Base-by-base conservation (phyloP, 1,140 invertebrate genomes). In the Drosophila serrata region DNA sequence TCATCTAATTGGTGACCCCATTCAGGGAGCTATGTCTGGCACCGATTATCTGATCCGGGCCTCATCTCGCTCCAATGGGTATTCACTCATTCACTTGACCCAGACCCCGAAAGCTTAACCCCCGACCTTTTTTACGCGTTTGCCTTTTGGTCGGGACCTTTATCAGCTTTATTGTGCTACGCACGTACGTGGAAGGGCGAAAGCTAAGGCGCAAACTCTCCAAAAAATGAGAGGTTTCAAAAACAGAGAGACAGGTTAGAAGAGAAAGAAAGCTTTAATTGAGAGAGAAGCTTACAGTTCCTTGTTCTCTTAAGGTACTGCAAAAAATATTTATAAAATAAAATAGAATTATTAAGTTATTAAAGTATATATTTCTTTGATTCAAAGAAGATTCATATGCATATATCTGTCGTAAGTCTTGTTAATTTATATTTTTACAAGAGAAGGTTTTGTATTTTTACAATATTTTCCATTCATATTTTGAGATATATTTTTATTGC, bases 151-250 rank as follows among this genome's bases (percentile, higher is more conserved):
- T 39, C 8, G 19, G 63, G 45, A 46, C n/a, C 29, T 80, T 81
- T 79, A 81, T 87, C 79, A 72, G 64, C 61, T 86, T 86, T 86
- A 86, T 81, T 84, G 65, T 84, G 81, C 61, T 85, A 48, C 17
- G 15, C 33, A 6, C n/a, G 77, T 85, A 62, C 77, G 67, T 56
- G 62, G 72, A 74, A 79, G 19, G 17, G 4, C 5, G 17, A 78
- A 82, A 67, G 29, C 29, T 13, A 69, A 27, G 40, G 58, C 46
- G 65, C 56, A 63, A 37, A 39, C 48, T 67, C 61, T 11, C 31
- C 13, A 17, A 15, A n/a, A 22, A n/a, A 49, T 12, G 33, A 56
- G 27, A 31, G 19, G 33, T 9, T 11, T 11, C 35, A 45, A 40
- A 67, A 37, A 59, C 55, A 70, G 55, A 64, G 42, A 55, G 64